A percentile compares a stretch with the other conserved stretches of the same genome.
Evolutionary conservation across 2,888 invertebrate genomes (phyloP).

Genomic region (Mylabris sibirica): DNA sequence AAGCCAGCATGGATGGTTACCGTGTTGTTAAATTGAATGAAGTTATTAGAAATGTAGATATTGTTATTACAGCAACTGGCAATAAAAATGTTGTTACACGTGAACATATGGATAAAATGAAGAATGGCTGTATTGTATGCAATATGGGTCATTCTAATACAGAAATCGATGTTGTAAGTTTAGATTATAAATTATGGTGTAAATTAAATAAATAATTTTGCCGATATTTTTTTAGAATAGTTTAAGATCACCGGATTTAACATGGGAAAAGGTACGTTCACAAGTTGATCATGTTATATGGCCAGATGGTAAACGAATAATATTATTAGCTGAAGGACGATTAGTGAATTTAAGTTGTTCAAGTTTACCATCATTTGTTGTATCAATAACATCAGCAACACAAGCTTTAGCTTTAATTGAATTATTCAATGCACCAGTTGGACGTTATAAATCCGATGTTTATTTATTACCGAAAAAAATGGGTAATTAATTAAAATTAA

Average conservation of each 20-base stretch:
- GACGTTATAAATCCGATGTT: conserved; percentile 96
- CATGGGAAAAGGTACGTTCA: conserved; percentile 97
- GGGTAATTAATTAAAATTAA: conserved; percentile 68
- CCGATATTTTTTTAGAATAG: conserved; percentile 72
- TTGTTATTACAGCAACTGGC: conserved; percentile 97
- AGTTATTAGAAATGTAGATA: conserved; percentile 91
- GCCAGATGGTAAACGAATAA: conserved; percentile 96
- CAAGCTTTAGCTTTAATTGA: conserved; percentile 97
- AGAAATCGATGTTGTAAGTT: conserved; percentile 88
- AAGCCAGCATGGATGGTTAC: conserved; percentile 98
- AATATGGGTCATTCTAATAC: conserved; percentile 99
- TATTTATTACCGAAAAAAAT: conserved; percentile 98
- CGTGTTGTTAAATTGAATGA: conserved; percentile 94
- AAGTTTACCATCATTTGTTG: conserved; percentile 96
- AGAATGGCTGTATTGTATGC: conserved; percentile 93
- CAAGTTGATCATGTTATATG: conserved; percentile 99
- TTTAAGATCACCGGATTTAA: conserved; percentile 89
- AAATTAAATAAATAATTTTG: conserved; percentile 4
- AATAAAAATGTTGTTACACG: conserved; percentile 96
- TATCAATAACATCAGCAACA: conserved; percentile 96
- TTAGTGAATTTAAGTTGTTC: conserved; percentile 97
- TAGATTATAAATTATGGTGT: conserved; percentile 15
- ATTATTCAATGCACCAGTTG: conserved; percentile 93
- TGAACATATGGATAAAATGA: conserved; percentile 96
- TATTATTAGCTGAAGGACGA: conserved; percentile 92